These are phyloP conservation scores for Caenorhabditis sp. DNA, from an alignment of 2,888 invertebrate species.

Conservation along the genomic window DNA sequence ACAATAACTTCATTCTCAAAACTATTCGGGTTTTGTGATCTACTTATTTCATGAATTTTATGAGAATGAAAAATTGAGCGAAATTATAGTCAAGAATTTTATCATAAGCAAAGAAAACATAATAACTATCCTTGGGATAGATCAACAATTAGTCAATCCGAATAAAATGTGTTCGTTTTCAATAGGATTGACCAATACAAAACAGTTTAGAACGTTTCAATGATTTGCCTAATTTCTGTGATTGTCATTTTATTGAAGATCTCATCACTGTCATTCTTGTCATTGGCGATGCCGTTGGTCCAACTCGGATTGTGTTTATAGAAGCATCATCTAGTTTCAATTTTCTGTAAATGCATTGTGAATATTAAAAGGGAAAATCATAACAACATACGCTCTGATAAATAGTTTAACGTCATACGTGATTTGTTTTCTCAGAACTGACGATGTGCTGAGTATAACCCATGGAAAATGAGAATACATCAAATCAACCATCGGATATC, in stretches of 20 bases:
- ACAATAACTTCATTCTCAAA: no score
- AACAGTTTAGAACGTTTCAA: not conserved
- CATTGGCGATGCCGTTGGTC: constrained; percentile 23
- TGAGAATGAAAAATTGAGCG: no score
- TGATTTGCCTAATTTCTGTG: not conserved
- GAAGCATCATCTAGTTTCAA: constrained; percentile 35
- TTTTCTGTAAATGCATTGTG: constrained; percentile 13
- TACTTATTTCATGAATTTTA: no score
- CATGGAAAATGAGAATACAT: constrained; percentile 50
- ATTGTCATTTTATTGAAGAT: constrained; percentile 10
- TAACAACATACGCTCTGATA: constrained; percentile 26
- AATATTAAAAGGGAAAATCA: constrained; percentile 13
- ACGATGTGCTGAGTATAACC: constrained; percentile 43
- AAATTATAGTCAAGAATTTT: no score
- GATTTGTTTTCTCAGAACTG: constrained; percentile 32
- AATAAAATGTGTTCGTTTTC: not conserved
- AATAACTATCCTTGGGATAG: not conserved
- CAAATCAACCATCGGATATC: constrained; percentile 46
- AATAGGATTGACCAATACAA: not conserved
- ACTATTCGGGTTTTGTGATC: no score
- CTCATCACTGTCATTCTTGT: constrained; percentile 21
- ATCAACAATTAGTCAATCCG: not conserved
- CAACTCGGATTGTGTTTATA: constrained; percentile 25
- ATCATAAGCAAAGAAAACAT: not conserved
- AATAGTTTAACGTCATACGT: constrained; percentile 29